Conservation (phyloP, 2,797 vertebrate genomes). For the Lepilemur septentrionalis region DNA sequence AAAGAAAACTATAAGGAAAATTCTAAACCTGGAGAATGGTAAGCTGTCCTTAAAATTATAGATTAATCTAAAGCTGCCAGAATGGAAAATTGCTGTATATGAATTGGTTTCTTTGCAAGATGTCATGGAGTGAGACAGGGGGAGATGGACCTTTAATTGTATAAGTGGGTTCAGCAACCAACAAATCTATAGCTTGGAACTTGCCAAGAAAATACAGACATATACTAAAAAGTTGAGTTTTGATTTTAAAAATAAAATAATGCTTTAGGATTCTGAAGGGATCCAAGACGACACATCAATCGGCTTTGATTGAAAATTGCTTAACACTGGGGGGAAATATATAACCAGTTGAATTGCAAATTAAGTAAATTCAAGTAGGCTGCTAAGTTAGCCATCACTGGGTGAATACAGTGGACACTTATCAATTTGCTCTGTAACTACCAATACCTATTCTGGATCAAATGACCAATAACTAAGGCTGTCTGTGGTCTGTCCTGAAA, state of each 20-base stretch:
- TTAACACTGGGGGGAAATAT: constrained; percentile 59
- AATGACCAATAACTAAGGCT: constrained; percentile 35
- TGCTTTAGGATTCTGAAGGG: constrained; percentile 32
- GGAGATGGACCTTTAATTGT: neutral
- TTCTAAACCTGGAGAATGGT: neutral
- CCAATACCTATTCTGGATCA: constrained; percentile 52
- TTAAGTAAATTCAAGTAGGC: constrained; percentile 79
- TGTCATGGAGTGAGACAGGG: neutral
- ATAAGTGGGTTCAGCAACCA: neutral
- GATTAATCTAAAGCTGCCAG: neutral
- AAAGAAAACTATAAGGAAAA: neutral
- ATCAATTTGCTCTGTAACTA: constrained; percentile 67
- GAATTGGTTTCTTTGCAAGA: constrained; percentile 6
- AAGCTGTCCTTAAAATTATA: constrained; percentile 27
- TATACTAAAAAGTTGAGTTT: constrained; percentile 40
- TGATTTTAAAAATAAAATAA: constrained; percentile 54
- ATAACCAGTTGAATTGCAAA: constrained; percentile 80
- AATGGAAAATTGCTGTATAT: neutral
- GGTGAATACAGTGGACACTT: constrained; percentile 55
- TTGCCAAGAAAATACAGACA: constrained; percentile 15
- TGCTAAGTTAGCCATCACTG: constrained; percentile 76
- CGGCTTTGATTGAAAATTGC: constrained; percentile 75
- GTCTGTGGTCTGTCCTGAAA: constrained; percentile 40
- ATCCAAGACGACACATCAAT: constrained; percentile 28
- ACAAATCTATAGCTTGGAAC: neutral